Percentiles rank a stretch among this genome's conserved stretches.
These are phyloP conservation scores for Lasioglossum baleicum DNA, from an alignment of 1,140 invertebrate species.

Conservation along the genomic window DNA sequence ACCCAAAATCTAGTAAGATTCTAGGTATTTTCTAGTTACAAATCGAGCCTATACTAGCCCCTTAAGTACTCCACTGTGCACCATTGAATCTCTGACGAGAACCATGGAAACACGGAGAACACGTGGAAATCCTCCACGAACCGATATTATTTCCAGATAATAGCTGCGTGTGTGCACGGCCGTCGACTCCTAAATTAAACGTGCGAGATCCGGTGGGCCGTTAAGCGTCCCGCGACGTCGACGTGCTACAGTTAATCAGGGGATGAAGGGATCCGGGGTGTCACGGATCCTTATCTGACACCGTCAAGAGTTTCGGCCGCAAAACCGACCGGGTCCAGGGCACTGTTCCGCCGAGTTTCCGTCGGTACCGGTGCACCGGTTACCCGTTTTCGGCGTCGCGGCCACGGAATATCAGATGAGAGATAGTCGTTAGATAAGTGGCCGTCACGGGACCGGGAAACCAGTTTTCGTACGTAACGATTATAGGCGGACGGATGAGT, in stretches of 20 bases:
- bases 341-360: not conserved
- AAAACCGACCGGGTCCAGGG: not conserved
- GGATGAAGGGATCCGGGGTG: constrained; percentile 15
- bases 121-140: constrained; percentile 25
- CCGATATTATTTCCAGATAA: constrained; percentile 39
- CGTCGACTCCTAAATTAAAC: constrained; percentile 25
- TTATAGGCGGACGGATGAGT: constrained; percentile 50
- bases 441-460: constrained; percentile 34
- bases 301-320: constrained; percentile 16
- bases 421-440: constrained; percentile 62
- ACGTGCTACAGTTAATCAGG: constrained; percentile 29
- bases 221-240: not conserved
- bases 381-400: constrained; percentile 37
- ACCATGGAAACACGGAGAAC: not conserved
- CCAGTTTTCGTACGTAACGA: constrained; percentile 64
- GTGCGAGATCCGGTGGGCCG: not conserved
- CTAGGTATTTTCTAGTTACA: no score
- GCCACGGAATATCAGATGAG: constrained; percentile 56
- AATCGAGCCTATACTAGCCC: no score
- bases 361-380: constrained; percentile 1
- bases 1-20: no score
- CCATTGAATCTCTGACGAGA: not conserved
- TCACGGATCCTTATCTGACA: constrained; percentile 45
- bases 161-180: not conserved
- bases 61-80: no score